Evolutionary conservation across 2,888 invertebrate genomes (phyloP).

Genomic region (Drosophila suboccidentalis): DNA sequence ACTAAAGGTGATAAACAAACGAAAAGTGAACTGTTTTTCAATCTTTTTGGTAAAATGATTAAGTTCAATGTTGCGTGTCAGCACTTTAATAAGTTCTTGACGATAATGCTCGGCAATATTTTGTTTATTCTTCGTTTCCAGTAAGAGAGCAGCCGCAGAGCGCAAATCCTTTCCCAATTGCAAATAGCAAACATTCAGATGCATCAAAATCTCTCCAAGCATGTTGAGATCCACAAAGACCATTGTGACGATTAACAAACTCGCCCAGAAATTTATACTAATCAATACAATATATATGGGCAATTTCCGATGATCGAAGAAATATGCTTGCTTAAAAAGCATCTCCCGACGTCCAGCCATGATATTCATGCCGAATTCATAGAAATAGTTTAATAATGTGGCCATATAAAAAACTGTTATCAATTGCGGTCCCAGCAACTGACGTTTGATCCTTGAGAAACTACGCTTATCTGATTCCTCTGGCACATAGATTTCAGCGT

Average conservation of each 20-base stretch:
- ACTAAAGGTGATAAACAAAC: slow-evolving; percentile 75
- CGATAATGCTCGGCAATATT: slow-evolving; percentile 60
- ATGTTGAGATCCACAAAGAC: slow-evolving; percentile 72
- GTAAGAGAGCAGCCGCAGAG: slow-evolving; percentile 12
- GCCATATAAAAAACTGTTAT: slow-evolving; percentile 64
- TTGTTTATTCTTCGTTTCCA: not conserved
- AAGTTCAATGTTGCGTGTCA: slow-evolving; percentile 64
- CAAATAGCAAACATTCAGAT: slow-evolving; percentile 75
- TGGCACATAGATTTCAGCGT: slow-evolving; percentile 63
- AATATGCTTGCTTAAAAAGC: slow-evolving; percentile 69
- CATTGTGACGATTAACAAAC: slow-evolving; percentile 57
- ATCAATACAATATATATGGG: slow-evolving; percentile 61
- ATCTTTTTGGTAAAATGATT: slow-evolving; percentile 69
- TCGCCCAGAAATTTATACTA: slow-evolving; percentile 51
- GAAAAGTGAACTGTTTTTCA: slow-evolving; percentile 70
- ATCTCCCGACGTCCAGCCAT: slow-evolving; percentile 55
- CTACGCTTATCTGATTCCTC: slow-evolving; percentile 30
- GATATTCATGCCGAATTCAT: slow-evolving; percentile 53
- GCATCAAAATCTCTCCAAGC: slow-evolving; percentile 74
- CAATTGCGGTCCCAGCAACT: slow-evolving; percentile 57
- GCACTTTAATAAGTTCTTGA: slow-evolving; percentile 42
- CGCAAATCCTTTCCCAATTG: slow-evolving; percentile 66
- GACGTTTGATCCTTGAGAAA: slow-evolving; percentile 56
- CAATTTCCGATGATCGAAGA: slow-evolving; percentile 62
- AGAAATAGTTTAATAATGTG: slow-evolving; percentile 55